Percentiles rank a stretch among this genome's conserved stretches.
phyloP scores from a whole-genome alignment of 2,113 vertebrate genomes.

The Camelus bactrianus region DNA sequence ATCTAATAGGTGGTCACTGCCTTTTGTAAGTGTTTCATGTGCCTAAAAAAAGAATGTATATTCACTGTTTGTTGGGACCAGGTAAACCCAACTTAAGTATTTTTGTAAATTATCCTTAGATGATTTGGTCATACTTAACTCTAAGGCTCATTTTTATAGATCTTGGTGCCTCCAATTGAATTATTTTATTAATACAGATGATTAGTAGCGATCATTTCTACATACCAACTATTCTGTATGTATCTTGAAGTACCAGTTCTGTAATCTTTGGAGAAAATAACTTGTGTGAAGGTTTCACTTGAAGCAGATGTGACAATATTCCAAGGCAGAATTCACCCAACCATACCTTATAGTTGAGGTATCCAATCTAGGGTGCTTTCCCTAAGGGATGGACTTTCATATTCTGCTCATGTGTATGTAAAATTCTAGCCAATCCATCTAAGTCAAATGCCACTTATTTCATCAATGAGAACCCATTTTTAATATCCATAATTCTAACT shows the following conservation, averaged over 20 bases:
- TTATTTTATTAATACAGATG: not conserved
- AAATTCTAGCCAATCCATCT: not conserved
- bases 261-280: not conserved
- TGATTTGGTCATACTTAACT: not conserved
- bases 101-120: not conserved
- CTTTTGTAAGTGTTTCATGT: not conserved
- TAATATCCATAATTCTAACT: not conserved
- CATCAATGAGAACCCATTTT: not conserved
- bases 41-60: not conserved
- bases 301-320: not conserved
- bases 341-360: not conserved
- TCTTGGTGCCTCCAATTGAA: not conserved
- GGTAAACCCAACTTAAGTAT: not conserved
- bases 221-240: not conserved
- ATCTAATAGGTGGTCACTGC: not conserved
- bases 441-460: not conserved
- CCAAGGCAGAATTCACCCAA: not conserved
- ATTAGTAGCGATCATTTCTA: not conserved
- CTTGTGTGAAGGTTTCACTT: not conserved
- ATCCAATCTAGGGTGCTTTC: not conserved
- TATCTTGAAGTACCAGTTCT: not conserved
- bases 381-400: not conserved
- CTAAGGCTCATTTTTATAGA: not conserved
- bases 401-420: not conserved
- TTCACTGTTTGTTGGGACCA: not conserved